Conservation (phyloP, 2,888 invertebrate species). For the Meiosimyza decipiens region DNA sequence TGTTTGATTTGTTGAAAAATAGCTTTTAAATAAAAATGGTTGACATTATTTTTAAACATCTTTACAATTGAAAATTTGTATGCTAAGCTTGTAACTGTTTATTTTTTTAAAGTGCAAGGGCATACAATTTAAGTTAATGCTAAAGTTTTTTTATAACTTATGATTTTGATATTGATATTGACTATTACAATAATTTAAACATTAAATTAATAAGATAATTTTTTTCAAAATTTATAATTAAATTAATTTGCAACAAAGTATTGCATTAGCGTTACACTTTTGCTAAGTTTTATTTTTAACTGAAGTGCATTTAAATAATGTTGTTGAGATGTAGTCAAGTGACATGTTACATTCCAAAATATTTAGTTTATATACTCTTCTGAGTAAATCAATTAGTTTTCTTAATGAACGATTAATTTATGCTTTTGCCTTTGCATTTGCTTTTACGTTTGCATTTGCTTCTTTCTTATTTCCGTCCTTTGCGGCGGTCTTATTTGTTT, state of each 20-base stretch:
- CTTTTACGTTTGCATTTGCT: constrained; percentile 43
- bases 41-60: constrained; percentile 2
- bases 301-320: constrained; percentile 15
- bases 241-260: constrained; percentile 36
- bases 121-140: not conserved
- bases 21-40: too few relatives aligned
- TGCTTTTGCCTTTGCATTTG: constrained; percentile 43
- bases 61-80: constrained; percentile 1
- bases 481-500: constrained; percentile 61
- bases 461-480: constrained; percentile 58
- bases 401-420: not conserved
- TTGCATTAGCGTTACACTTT: constrained; percentile 14
- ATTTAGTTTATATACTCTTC: constrained; percentile 18
- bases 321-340: constrained; percentile 13
- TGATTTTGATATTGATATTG: constrained; percentile 17
- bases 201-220: not conserved
- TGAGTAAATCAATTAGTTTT: constrained; percentile 20
- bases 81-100: constrained; percentile 18
- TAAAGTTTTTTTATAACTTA: constrained; percentile 20
- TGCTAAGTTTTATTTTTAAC: constrained; percentile 21
- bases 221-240: constrained; percentile 28
- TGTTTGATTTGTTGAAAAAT: not conserved
- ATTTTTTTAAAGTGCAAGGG: not conserved
- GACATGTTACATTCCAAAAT: constrained; percentile 23
- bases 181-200: constrained; percentile 25